Evolutionary conservation across 2,888 invertebrate genomes (phyloP), one percentile per base, ranked within the genome.

Genomic region (Monoplex corrugatus): DNA sequence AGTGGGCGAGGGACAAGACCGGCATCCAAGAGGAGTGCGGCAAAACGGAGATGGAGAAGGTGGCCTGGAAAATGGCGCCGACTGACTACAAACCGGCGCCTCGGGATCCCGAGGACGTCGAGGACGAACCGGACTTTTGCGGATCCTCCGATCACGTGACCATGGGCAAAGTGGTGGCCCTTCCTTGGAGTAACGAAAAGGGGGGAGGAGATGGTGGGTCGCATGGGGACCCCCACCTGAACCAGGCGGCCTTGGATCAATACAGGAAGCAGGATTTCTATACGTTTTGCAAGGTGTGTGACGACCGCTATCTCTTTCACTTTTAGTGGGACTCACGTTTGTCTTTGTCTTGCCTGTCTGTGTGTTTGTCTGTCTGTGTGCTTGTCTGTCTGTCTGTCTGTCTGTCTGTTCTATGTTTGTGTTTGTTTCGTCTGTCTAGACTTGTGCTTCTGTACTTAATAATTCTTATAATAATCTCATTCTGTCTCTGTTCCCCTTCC

Each of bases 221-320:
- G 35, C 32, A 45, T 45, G 44, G 44, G 6, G 88, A 88, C 68
- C 38, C 63, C 19, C 87, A 87, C 40, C 80, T 86, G 6, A 50
- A 35, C 43, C 82, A 72, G 3, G 38, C 87, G 13, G 80, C 87
- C 32, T 63, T 89, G 19, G 90, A 92, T 63, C 89, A 90, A 28
- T 92, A 90, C 86, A 78, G 90, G 28, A 92, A 92, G 84, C 92
- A 90, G 84, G 92, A 92, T 78, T 92, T 92, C 87, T 91, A 91
- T 85, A 92, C 92, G 32, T 90, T 92, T 84, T 90, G 90, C 75
- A 92, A 92, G 89, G 92, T 92, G 68, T 91, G 91, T 63, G 44
- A n/a, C n/a, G n/a, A n/a, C n/a, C n/a, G n/a, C n/a, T n/a, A n/a
- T n/a, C n/a, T n/a, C n/a, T 57, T 57, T 16, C 28, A 23, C 10